Base-by-base conservation (phyloP, 2,113 vertebrate species). In the Pedetes capensis region DNA sequence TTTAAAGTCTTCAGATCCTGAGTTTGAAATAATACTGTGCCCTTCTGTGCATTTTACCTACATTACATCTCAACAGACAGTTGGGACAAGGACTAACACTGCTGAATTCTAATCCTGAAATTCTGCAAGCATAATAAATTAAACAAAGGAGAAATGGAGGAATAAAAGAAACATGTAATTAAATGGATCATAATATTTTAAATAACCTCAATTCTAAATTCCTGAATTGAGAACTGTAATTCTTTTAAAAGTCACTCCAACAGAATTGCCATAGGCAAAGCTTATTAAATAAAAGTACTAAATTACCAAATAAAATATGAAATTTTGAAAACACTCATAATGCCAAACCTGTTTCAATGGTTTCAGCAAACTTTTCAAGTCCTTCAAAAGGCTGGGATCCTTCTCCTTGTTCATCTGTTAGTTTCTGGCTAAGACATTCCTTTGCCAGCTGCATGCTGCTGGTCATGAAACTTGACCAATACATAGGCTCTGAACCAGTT, bases 391-490 rank as follows among this genome's bases (percentile, higher is more conserved):
- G 99, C 95, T 99, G 99, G 39, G 99, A 99, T 57, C 98, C 99
- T 97, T 99, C 99, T 96, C 99, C 99, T 98, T 99, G 99, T 42
- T 99, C 99, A 95, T 99, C 99, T 1, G 99, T 99, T 89, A 99
- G 96, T 97, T 99, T 99, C 98, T 99, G 99, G 98, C 99, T 99
- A 93, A 99, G 98, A 98, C 99, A 99, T 95, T 99, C 99, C 96
- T 99, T 99, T 87, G 99, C 99, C 79, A 99, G 96, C 84, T 99
- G 99, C 99, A 99, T 99, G 84, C 99, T 99, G 97, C 99, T 99
- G 2, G 99, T 99, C 99, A 99, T 99, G 97, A 99, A 99, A 97
- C 99, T 99, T 94, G 99, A 99, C 99, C 99, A 99, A 94, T 98
- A 99, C 99, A 99, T 99, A 47, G 99, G 99, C 96, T 99, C 99